These are phyloP conservation scores for Vombatus ursinus DNA, from an alignment of 2,113 vertebrate species.

Conservation along the genomic window DNA sequence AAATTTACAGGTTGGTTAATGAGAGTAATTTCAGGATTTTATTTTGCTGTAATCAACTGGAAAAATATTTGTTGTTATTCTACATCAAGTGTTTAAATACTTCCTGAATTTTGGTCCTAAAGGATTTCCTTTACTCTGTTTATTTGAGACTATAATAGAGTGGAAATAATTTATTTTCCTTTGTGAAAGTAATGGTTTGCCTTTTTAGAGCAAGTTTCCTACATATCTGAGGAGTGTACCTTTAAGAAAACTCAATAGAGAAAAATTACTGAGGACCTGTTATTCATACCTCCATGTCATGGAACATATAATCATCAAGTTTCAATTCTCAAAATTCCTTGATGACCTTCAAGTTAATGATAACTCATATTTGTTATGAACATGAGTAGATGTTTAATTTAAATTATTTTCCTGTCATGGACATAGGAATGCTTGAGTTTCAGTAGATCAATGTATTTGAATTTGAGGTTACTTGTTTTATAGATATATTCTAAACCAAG, in stretches of 20 bases:
- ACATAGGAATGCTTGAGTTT: background rate
- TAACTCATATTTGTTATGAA: background rate
- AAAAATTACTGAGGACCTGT: background rate
- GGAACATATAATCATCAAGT: conserved; percentile 45
- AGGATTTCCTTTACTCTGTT: background rate
- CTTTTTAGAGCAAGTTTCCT: background rate
- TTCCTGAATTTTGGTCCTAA: background rate
- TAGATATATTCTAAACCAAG: conserved; percentile 54
- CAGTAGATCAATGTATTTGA: background rate
- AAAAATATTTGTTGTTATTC: conserved; percentile 45
- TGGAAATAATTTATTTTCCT: conserved; percentile 1
- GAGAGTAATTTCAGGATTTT: conserved; percentile 55
- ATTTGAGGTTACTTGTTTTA: conserved; percentile 53
- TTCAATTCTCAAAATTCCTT: conserved; percentile 56
- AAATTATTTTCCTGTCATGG: background rate
- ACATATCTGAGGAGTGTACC: background rate
- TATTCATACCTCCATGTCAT: conserved; percentile 20
- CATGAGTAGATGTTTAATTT: background rate
- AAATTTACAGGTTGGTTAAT: conserved; percentile 13
- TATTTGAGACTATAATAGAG: conserved; percentile 36
- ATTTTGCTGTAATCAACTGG: conserved; percentile 63
- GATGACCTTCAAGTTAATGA: conserved; percentile 8
- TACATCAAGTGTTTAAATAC: background rate
- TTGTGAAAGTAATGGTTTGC: background rate
- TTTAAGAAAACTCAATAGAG: background rate